Evolutionary conservation across 2,797 vertebrate genomes (phyloP), one percentile per base, ranked within the genome.

Genomic region (Neostethus bicornis): DNA sequence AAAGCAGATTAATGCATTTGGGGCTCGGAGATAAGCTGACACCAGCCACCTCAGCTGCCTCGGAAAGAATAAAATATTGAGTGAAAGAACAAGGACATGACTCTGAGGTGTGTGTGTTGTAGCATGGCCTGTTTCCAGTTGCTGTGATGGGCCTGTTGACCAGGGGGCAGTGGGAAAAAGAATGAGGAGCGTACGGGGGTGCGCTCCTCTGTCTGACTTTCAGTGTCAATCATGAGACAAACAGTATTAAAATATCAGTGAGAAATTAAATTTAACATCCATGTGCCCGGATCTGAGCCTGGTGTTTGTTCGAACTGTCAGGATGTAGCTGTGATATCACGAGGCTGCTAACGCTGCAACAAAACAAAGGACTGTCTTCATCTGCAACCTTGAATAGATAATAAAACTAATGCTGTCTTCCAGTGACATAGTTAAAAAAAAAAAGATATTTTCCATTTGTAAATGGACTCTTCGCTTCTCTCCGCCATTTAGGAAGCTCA

Each of bases 131-230:
- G 54, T 51, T 66, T 55, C 20, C 45, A 70, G 61, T 45, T 66
- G 64, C 61, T 13, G 10, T 34, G 56, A 54, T 37, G 11, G 42
- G 68, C 58, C 48, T 59, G 65, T 61, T 49, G 56, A 69, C 70
- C 57, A 73, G 57, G 53, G 71, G 54, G 49, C 59, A 51, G 23
- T 0, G 14, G 57, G 69, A 66, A n/a, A 65, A 74, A 57, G 65
- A n/a, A n/a, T n/a, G n/a, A n/a, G n/a, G n/a, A n/a, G n/a, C n/a
- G n/a, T n/a, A n/a, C n/a, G n/a, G n/a, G n/a, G n/a, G n/a, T n/a
- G n/a, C n/a, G n/a, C n/a, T n/a, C n/a, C 56, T 51, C 28, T 61
- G 70, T 70, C 60, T 68, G 61, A 49, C 31, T 67, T 61, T 71
- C 57, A 77, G 26, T 45, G 59, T 64, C 57, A 8, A 68, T 61